Evolutionary conservation across 2,888 invertebrate species (phyloP).

Genomic region (Lasioglossum leucozonium): DNA sequence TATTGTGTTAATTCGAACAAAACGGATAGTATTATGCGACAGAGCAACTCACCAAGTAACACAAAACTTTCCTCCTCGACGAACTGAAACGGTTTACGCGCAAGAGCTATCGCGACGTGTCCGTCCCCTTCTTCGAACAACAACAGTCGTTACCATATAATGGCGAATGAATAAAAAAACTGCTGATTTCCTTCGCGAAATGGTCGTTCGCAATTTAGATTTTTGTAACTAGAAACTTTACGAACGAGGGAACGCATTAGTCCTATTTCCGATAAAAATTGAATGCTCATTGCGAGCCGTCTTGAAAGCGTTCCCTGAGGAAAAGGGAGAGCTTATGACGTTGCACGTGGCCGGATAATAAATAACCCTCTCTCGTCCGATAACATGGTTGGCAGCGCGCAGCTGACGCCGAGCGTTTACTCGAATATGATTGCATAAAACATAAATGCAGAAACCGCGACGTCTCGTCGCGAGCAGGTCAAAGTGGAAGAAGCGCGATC

Average conservation of each 20-base stretch:
- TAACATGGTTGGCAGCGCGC: neutral
- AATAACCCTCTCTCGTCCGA: neutral
- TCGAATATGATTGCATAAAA: slow-evolving; percentile 28
- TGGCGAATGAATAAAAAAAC: slow-evolving; percentile 9
- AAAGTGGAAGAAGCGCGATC: neutral
- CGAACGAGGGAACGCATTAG: neutral
- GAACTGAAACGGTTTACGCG: neutral
- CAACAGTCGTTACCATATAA: neutral
- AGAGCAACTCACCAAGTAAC: neutral
- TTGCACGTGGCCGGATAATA: neutral
- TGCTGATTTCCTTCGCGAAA: neutral
- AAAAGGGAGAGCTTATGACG: neutral
- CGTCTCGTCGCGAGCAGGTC: neutral
- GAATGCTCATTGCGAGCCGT: neutral
- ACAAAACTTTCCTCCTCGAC: neutral
- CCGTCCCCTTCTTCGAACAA: neutral
- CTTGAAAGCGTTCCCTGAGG: neutral
- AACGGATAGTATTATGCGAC: neutral
- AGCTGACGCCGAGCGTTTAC: neutral
- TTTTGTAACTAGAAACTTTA: neutral
- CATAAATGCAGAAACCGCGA: neutral
- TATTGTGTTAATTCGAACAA: neutral
- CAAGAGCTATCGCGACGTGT: neutral
- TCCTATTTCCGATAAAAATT: neutral
- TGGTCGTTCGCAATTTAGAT: neutral